Conservation (phyloP, 2,888 invertebrate species). For the Ornithoptera priamus region DNA sequence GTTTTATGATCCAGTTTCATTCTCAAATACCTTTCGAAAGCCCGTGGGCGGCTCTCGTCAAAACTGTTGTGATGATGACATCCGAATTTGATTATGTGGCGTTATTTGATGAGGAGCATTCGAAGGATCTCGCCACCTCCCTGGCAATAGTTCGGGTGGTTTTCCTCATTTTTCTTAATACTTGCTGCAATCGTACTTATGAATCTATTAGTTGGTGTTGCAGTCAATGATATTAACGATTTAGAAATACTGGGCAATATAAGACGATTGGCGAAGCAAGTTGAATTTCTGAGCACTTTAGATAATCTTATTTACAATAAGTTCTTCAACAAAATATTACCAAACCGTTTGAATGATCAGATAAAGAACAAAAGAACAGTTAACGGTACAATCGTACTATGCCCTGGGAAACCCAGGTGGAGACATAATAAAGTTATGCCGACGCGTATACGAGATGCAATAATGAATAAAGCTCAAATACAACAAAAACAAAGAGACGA, state of each 20-base stretch:
- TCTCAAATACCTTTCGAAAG: slow-evolving; percentile 72
- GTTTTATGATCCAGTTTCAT: slow-evolving; percentile 79
- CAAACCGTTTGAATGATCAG: slow-evolving; percentile 51
- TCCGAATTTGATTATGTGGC: slow-evolving; percentile 79
- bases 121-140: slow-evolving; percentile 60
- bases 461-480: slow-evolving; percentile 63
- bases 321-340: slow-evolving; percentile 59
- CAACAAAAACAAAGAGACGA: slow-evolving; percentile 64
- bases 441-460: slow-evolving; percentile 59
- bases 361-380: slow-evolving; percentile 66
- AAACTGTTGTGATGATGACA: slow-evolving; percentile 82
- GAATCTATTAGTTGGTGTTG: slow-evolving; percentile 81
- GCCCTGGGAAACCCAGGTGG: slow-evolving; percentile 67
- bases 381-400: slow-evolving; percentile 50
- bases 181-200: slow-evolving; percentile 80
- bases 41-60: slow-evolving; percentile 76
- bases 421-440: slow-evolving; percentile 57
- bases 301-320: slow-evolving; percentile 75
- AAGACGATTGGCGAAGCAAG: slow-evolving; percentile 77
- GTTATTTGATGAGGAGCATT: slow-evolving; percentile 69
- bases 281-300: slow-evolving; percentile 74
- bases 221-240: slow-evolving; percentile 80
- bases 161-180: slow-evolving; percentile 77
- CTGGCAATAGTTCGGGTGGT: slow-evolving; percentile 70
- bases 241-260: slow-evolving; percentile 79